Percentiles rank a stretch among this genome's conserved stretches.
phyloP scores from a whole-genome alignment of 2,113 vertebrate genomes.

The Phaethon lepturus region DNA sequence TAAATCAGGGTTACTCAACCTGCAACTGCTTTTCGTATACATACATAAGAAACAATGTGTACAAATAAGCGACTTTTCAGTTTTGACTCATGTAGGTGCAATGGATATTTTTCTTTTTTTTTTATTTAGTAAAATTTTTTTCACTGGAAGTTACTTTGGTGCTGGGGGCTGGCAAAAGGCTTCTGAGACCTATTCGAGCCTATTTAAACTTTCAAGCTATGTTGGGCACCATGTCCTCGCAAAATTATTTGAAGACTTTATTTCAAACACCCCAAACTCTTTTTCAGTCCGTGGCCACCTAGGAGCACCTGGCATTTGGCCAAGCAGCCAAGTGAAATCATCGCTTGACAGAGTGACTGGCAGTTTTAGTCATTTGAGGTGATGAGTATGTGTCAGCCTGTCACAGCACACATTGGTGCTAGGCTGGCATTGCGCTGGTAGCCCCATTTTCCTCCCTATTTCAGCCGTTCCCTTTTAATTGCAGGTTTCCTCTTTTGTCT shows the following conservation, averaged over 20 bases:
- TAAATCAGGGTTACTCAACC: background rate
- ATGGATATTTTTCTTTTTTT: background rate
- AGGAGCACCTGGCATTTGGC: background rate
- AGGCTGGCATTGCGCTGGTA: background rate
- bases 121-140: background rate
- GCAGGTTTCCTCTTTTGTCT: background rate
- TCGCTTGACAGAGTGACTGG: background rate
- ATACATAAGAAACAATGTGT: fast-evolving
- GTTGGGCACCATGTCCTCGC: background rate
- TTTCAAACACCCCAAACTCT: background rate
- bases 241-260: background rate
- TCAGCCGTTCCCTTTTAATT: background rate
- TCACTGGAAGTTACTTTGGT: background rate
- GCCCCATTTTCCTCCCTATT: background rate
- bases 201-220: background rate
- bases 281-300: background rate
- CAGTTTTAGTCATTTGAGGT: background rate
- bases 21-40: background rate
- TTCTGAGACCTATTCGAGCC: background rate
- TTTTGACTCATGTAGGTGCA: background rate
- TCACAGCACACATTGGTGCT: background rate
- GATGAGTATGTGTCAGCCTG: background rate
- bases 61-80: background rate
- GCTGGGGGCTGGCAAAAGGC: background rate
- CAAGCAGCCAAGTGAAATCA: background rate